A percentile compares a stretch with the other conserved stretches of the same genome.
phyloP scores from a whole-genome alignment of 2,113 vertebrate species.

The Verasper variegatus region DNA sequence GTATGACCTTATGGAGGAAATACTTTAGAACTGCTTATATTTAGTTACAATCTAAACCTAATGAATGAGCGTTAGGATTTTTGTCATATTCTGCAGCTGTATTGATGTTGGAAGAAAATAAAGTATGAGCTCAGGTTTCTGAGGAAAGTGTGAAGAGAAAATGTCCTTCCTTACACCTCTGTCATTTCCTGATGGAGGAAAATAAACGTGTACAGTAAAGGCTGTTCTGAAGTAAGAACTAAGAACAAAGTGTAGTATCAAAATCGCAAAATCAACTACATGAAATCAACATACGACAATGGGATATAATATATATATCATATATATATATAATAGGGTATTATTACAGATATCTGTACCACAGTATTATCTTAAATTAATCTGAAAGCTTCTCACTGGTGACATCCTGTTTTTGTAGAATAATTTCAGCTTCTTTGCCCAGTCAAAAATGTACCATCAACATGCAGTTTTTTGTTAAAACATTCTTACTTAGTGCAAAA shows the following conservation, averaged over 20 bases:
- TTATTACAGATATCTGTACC: too few species aligned
- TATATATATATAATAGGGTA: too few species aligned
- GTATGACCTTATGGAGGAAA: slow-evolving; percentile 55
- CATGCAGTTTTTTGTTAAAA: background rate
- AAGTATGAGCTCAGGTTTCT: background rate
- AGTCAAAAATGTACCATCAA: too few species aligned
- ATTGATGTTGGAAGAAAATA: background rate
- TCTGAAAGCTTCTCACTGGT: too few species aligned
- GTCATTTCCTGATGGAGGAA: background rate
- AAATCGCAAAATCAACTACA: too few species aligned
- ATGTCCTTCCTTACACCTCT: background rate
- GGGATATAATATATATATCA: too few species aligned
- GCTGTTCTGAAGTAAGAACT: background rate
- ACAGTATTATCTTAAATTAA: too few species aligned
- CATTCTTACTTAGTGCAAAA: too few species aligned
- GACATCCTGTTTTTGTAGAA: too few species aligned
- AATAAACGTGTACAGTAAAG: background rate
- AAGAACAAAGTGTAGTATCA: background rate
- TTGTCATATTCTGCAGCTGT: slow-evolving; percentile 9
- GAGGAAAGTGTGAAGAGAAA: background rate
- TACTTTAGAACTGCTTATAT: slow-evolving; percentile 28
- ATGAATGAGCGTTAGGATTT: background rate
- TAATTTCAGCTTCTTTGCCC: too few species aligned
- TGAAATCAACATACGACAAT: too few species aligned
- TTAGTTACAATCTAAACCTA: background rate